Evolutionary conservation across 2,888 invertebrate genomes (phyloP).

Genomic region (Drosophila melanosoma): DNA sequence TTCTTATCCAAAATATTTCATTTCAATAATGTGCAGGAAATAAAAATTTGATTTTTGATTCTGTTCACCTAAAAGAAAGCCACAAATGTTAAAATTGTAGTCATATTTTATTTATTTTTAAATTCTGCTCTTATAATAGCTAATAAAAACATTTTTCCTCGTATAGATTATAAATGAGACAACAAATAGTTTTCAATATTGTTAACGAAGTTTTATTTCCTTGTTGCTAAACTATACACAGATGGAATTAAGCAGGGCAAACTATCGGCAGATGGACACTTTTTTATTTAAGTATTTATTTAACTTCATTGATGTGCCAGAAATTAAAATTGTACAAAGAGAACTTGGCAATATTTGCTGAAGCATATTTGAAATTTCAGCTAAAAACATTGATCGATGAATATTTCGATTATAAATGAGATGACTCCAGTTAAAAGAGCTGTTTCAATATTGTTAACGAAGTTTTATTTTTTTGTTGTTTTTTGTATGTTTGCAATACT

Average conservation of each 20-base stretch:
- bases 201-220: conserved; percentile 42
- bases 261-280: conserved; percentile 30
- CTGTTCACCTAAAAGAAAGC: not conserved
- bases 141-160: not conserved
- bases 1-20: not conserved
- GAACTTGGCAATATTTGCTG: not conserved
- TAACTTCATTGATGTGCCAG: not conserved
- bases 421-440: conserved; percentile 1
- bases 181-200: not conserved
- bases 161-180: conserved; percentile 22
- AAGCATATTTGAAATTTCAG: not conserved
- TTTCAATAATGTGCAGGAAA: not conserved
- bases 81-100: not conserved
- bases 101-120: not conserved
- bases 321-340: not conserved
- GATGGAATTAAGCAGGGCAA: conserved; percentile 70
- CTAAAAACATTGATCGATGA: not conserved
- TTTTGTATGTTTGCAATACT: conserved; percentile 50
- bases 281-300: not conserved
- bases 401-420: conserved; percentile 21
- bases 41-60: not conserved
- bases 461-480: conserved; percentile 39
- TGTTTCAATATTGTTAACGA: conserved; percentile 32
- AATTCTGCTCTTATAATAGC: not conserved
- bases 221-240: conserved; percentile 58